Evolutionary conservation across 2,888 invertebrate species (phyloP).

Genomic region (Tineola bisselliella): DNA sequence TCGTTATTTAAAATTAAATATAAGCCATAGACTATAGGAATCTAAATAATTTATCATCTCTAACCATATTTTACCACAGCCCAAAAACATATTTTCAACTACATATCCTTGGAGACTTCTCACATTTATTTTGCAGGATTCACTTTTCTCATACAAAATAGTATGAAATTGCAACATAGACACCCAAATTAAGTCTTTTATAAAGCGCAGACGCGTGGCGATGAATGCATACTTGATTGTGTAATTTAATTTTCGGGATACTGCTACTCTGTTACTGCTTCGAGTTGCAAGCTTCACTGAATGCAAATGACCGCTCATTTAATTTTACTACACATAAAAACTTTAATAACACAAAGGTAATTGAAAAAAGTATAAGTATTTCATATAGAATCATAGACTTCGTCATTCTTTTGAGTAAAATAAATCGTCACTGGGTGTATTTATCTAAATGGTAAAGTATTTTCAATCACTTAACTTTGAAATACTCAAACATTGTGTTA

Average conservation of each 20-base stretch:
- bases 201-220: constrained; percentile 14
- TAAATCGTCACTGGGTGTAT: too few species aligned
- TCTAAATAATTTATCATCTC: background rate
- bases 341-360: too few species aligned
- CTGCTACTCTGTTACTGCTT: constrained; percentile 1
- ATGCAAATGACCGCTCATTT: background rate
- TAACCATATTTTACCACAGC: background rate
- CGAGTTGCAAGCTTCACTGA: background rate
- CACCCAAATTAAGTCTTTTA: constrained; percentile 2
- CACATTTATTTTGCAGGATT: constrained; percentile 1
- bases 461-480: too few species aligned
- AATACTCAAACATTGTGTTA: too few species aligned
- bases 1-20: too few species aligned
- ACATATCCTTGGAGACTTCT: background rate
- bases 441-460: too few species aligned
- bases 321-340: background rate
- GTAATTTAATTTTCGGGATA: constrained; percentile 35
- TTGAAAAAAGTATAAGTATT: too few species aligned
- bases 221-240: constrained; percentile 47
- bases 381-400: too few species aligned
- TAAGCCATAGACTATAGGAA: too few species aligned
- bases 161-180: background rate
- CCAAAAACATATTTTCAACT: background rate
- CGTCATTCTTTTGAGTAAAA: too few species aligned
- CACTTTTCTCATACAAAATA: constrained; percentile 2